These are phyloP conservation scores for Horisme vitalbata DNA, from an alignment of 2,888 invertebrate species.

Conservation along the genomic window DNA sequence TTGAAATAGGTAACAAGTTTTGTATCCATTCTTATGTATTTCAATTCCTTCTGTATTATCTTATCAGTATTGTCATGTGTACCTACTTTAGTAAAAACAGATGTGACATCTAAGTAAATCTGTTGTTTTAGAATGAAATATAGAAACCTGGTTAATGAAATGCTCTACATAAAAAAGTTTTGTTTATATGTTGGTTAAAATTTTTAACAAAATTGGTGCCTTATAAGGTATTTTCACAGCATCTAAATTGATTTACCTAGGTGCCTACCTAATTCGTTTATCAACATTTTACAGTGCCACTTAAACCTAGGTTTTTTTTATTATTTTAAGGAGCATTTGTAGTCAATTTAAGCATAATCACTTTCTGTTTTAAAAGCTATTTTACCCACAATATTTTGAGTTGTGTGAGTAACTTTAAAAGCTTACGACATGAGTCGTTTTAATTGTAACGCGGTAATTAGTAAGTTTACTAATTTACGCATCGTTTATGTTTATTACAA, in stretches of 20 bases:
- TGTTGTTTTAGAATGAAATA: conserved; percentile 6
- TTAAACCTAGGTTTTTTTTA: conserved; percentile 45
- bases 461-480: conserved; percentile 71
- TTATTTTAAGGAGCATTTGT: conserved; percentile 65
- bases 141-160: conserved; percentile 1
- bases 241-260: conserved; percentile 26
- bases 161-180: conserved; percentile 7
- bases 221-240: conserved; percentile 64
- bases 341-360: conserved; percentile 65
- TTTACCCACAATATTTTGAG: conserved; percentile 36
- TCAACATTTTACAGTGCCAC: conserved; percentile 66
- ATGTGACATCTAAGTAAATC: not conserved
- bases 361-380: conserved; percentile 52
- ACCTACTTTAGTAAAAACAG: conserved; percentile 26
- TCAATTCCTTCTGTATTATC: conserved; percentile 47
- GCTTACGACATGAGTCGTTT: conserved; percentile 21
- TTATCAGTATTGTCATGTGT: conserved; percentile 53
- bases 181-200: not conserved
- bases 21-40: conserved; percentile 26
- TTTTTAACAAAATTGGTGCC: conserved; percentile 46
- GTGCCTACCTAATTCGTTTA: conserved; percentile 17
- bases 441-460: conserved; percentile 51
- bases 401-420: conserved; percentile 24
- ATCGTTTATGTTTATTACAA: conserved; percentile 78
- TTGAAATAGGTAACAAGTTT: conserved; percentile 22